phyloP scores from a whole-genome alignment of 1,140 invertebrate species.

The Uloborus diversus region DNA sequence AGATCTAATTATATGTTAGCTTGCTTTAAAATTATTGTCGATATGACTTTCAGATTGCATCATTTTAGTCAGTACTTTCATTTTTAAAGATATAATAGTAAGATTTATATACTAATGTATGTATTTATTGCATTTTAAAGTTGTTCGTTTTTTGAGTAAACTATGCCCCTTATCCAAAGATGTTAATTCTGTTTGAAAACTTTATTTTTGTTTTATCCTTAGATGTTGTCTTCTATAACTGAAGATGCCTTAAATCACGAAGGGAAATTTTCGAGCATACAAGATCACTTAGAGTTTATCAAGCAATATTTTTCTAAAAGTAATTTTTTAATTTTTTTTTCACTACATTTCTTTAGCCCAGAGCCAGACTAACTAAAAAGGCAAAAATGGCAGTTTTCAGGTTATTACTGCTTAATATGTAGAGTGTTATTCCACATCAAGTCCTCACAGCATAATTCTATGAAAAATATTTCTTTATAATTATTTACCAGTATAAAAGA shows the following conservation, averaged over 20 bases:
- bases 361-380: constrained; percentile 65
- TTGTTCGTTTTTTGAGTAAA: constrained; percentile 2
- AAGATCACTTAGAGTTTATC: constrained; percentile 74
- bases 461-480: background rate
- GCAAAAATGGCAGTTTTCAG: background rate
- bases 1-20: too few relatives aligned
- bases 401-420: background rate
- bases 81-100: background rate
- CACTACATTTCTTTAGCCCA: background rate
- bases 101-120: background rate
- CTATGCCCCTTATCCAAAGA: too few relatives aligned
- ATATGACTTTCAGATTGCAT: background rate
- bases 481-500: background rate
- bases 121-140: background rate
- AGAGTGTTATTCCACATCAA: background rate
- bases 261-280: constrained; percentile 61
- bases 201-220: constrained; percentile 58
- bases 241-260: constrained; percentile 75
- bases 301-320: constrained; percentile 67
- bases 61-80: background rate
- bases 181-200: too few relatives aligned
- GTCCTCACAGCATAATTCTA: background rate
- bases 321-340: constrained; percentile 7
- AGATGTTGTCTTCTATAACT: constrained; percentile 81
- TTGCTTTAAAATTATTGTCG: background rate